A percentile compares a stretch with the other conserved stretches of the same genome.
Conservation (phyloP, 2,888 invertebrate species). For the Amphipyra tragopoginis region DNA sequence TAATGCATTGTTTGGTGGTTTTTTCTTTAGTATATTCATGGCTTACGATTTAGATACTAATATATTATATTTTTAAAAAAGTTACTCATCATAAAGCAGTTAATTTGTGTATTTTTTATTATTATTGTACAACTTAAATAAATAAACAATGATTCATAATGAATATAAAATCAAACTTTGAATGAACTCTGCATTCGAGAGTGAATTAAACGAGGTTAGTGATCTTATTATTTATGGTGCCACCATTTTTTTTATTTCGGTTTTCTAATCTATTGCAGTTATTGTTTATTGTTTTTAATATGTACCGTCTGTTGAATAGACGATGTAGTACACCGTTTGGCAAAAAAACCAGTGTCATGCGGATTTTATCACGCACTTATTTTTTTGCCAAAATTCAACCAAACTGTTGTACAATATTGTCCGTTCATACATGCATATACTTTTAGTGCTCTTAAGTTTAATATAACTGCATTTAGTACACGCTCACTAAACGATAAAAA, state of each 20-base stretch:
- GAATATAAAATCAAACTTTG: neutral
- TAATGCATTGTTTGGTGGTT: no score
- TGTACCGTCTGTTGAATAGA: neutral
- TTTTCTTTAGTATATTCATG: no score
- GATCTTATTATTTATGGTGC: neutral
- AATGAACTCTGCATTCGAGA: slow-evolving; percentile 1
- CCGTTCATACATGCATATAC: neutral
- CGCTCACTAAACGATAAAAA: slow-evolving; percentile 11
- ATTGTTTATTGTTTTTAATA: neutral
- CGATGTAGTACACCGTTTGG: neutral
- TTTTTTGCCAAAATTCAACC: no score
- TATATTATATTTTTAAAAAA: no score
- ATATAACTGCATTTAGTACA: neutral
- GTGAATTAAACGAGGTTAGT: neutral
- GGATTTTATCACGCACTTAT: no score
- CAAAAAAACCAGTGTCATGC: no score
- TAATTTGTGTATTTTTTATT: no score
- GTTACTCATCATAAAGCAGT: no score
- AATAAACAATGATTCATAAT: neutral
- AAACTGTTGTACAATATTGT: no score
- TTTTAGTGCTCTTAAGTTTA: neutral
- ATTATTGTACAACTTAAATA: no score
- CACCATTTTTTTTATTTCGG: neutral
- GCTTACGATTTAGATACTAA: no score
- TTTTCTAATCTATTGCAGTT: neutral